A percentile compares a stretch with the other conserved stretches of the same genome.
Evolutionary conservation across 1,140 invertebrate species (phyloP).

Genomic region (Centruroides vittatus): DNA sequence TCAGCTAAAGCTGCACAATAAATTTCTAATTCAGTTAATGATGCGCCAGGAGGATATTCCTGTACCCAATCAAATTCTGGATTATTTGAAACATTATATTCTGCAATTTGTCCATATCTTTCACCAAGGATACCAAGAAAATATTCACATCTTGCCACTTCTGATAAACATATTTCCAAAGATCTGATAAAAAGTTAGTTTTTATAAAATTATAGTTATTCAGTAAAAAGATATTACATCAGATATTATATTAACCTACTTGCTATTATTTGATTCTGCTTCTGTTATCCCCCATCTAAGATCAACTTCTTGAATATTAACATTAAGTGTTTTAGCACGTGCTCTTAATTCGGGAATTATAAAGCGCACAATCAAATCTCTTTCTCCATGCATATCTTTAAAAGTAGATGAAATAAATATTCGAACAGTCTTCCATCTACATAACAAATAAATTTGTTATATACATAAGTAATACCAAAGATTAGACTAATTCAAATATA

Average conservation of each 20-base stretch:
- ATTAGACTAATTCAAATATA: background rate
- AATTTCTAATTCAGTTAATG: constrained; percentile 36
- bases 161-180: constrained; percentile 30
- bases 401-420: constrained; percentile 40
- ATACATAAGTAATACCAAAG: too few relatives aligned
- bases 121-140: constrained; percentile 35
- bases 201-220: background rate
- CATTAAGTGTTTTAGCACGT: constrained; percentile 16
- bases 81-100: constrained; percentile 21
- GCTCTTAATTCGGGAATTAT: constrained; percentile 32
- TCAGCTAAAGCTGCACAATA: constrained; percentile 24
- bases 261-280: constrained; percentile 25
- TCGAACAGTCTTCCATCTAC: constrained; percentile 31
- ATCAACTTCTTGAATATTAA: constrained; percentile 35
- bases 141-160: constrained; percentile 30
- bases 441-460: background rate
- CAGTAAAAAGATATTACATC: constrained; percentile 6
- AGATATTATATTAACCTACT: constrained; percentile 8
- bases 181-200: constrained; percentile 9
- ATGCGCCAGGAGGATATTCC: constrained; percentile 26
- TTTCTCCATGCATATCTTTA: constrained; percentile 36
- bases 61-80: constrained; percentile 30
- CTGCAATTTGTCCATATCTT: constrained; percentile 25
- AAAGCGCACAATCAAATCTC: constrained; percentile 32
- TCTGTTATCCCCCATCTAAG: constrained; percentile 36